Evolutionary conservation across 1,140 invertebrate species (phyloP).

Genomic region (Bradysia coprophila): DNA sequence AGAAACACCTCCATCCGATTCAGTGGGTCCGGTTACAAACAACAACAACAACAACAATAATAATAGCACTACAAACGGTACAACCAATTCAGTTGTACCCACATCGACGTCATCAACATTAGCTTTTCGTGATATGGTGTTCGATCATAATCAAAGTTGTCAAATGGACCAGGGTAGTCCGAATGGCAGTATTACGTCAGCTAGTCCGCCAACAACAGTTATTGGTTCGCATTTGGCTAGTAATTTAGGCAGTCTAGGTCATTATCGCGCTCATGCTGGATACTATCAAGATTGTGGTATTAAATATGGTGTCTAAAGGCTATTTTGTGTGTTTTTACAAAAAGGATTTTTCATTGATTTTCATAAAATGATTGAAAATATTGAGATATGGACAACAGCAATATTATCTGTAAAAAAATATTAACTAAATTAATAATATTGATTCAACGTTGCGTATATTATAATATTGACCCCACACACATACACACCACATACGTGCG

Average conservation of each 20-base stretch:
- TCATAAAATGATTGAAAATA: no score
- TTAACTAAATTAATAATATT: no score
- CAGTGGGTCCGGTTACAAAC: neutral
- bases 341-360: no score
- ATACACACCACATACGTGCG: no score
- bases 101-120: slow-evolving; percentile 6
- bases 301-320: slow-evolving; percentile 22
- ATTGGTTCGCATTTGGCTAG: slow-evolving; percentile 7
- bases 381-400: no score
- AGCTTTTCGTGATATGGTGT: slow-evolving; percentile 22
- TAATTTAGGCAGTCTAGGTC: slow-evolving; percentile 19
- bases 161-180: slow-evolving; percentile 23
- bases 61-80: slow-evolving; percentile 3
- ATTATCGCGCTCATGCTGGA: slow-evolving; percentile 20
- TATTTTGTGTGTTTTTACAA: no score
- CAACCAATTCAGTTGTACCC: slow-evolving; percentile 8
- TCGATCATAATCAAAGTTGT: slow-evolving; percentile 21
- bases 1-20: slow-evolving; percentile 19
- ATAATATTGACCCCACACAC: no score
- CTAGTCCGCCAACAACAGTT: slow-evolving; percentile 16
- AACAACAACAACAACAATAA: slow-evolving; percentile 8
- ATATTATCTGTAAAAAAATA: no score
- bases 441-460: no score
- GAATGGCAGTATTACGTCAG: slow-evolving; percentile 19
- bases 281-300: slow-evolving; percentile 25